A percentile compares a stretch with the other conserved stretches of the same genome.
These are phyloP conservation scores for Intellagama lesueurii DNA, from an alignment of 2,797 vertebrate species.

Conservation along the genomic window DNA sequence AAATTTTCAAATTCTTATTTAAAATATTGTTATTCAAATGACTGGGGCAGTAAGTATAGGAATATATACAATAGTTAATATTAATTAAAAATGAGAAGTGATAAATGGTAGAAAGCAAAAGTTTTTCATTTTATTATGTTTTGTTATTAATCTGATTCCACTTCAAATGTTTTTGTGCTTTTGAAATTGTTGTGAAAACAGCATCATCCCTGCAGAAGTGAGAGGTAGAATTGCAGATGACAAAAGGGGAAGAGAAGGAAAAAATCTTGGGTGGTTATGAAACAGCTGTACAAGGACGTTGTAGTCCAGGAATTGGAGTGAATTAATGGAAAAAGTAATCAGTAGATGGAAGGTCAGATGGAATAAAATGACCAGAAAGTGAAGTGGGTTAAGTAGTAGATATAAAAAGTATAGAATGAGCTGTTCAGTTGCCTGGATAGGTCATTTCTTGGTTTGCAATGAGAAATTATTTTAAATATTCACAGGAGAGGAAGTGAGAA, in stretches of 20 bases:
- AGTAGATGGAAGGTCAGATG: not conserved
- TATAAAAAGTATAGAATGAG: not conserved
- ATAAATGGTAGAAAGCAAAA: not conserved
- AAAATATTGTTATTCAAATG: not conserved
- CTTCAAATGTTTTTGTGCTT: not conserved
- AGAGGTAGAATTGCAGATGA: not conserved
- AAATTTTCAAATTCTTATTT: not conserved
- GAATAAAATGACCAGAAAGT: not conserved
- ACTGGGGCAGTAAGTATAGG: not conserved
- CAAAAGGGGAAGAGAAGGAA: not conserved
- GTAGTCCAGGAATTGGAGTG: too few species aligned
- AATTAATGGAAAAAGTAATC: not conserved
- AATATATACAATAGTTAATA: not conserved
- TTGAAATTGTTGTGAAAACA: not conserved
- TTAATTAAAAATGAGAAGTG: not conserved
- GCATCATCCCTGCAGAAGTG: not conserved
- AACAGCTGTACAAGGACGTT: not conserved
- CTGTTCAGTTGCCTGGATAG: not conserved
- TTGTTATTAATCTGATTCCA: not conserved
- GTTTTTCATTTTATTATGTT: not conserved
- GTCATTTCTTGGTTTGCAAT: not conserved
- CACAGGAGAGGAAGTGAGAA: not conserved
- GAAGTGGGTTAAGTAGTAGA: not conserved
- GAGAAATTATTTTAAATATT: not conserved
- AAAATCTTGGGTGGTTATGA: too few species aligned